Conservation (phyloP, 2,113 vertebrate genomes). For the Nothoprocta perdicaria region DNA sequence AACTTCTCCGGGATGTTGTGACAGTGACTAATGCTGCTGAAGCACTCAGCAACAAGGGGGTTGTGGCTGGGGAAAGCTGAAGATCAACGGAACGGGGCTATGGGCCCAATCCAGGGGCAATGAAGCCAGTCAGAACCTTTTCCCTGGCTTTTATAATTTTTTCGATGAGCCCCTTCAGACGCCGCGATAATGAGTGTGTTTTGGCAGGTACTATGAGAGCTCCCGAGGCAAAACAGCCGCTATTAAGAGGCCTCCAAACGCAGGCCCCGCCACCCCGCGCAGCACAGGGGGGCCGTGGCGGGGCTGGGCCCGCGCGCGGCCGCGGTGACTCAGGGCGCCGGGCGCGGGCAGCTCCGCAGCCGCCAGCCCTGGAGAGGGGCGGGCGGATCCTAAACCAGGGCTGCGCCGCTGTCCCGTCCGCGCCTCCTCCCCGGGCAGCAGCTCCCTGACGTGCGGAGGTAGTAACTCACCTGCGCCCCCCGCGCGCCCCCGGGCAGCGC, state of each 20-base stretch:
- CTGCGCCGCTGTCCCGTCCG: neutral
- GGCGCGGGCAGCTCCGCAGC: neutral
- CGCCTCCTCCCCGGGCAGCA: neutral
- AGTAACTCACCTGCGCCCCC: neutral
- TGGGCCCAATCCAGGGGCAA: slow-evolving; percentile 39
- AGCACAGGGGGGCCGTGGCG: neutral
- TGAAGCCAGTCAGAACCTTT: neutral
- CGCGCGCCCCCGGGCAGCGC: neutral
- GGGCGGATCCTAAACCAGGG: neutral
- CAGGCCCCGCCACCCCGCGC: neutral
- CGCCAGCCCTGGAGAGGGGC: neutral
- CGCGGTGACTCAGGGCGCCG: neutral
- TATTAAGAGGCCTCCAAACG: neutral
- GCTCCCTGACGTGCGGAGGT: neutral
- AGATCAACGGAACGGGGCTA: neutral
- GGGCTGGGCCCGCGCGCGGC: neutral
- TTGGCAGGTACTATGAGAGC: slow-evolving; percentile 49
- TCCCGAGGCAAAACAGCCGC: neutral
- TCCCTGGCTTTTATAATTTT: neutral
- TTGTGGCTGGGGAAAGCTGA: slow-evolving; percentile 6
- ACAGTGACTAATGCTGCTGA: slow-evolving; percentile 39
- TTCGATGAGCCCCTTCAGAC: slow-evolving; percentile 20
- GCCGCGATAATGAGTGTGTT: slow-evolving; percentile 1
- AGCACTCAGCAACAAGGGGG: neutral
- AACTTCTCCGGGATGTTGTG: neutral